These are phyloP conservation scores for Dicyrtomina minuta DNA, from an alignment of 2,888 invertebrate genomes.

Conservation along the genomic window DNA sequence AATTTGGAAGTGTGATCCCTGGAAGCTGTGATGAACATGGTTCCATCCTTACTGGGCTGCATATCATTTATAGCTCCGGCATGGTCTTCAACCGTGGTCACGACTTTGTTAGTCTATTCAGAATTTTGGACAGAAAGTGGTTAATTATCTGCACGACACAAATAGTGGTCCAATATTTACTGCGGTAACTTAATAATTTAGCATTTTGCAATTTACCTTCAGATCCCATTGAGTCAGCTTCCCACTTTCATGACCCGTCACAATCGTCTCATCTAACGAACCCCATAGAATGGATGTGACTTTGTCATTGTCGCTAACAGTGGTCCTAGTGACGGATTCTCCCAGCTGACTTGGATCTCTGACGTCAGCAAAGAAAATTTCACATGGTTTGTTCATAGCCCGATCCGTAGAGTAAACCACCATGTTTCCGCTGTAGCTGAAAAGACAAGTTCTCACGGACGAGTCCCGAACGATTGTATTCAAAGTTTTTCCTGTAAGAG, in stretches of 20 bases:
- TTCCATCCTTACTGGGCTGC: slow-evolving; percentile 88
- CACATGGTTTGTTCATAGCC: slow-evolving; percentile 86
- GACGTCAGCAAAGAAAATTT: slow-evolving; percentile 74
- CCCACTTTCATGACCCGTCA: slow-evolving; percentile 93
- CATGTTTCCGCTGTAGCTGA: slow-evolving; percentile 89
- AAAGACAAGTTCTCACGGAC: slow-evolving; percentile 86
- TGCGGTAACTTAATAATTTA: not conserved
- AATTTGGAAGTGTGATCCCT: slow-evolving; percentile 95
- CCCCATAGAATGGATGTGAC: slow-evolving; percentile 95
- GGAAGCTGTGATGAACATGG: slow-evolving; percentile 96
- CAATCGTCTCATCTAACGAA: slow-evolving; percentile 82
- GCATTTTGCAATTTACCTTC: slow-evolving; percentile 69
- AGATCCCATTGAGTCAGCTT: slow-evolving; percentile 91
- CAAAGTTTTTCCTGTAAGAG: slow-evolving; percentile 65
- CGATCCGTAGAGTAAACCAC: slow-evolving; percentile 92
- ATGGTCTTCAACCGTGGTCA: slow-evolving; percentile 78
- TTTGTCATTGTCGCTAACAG: slow-evolving; percentile 63
- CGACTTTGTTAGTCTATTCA: slow-evolving; percentile 75
- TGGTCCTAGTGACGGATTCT: slow-evolving; percentile 47
- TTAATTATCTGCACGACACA: not conserved
- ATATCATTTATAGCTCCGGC: slow-evolving; percentile 89
- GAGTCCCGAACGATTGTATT: slow-evolving; percentile 78
- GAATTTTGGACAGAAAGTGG: slow-evolving; percentile 20
- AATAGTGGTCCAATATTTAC: no score
- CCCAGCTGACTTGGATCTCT: slow-evolving; percentile 60